phyloP scores from a whole-genome alignment of 2,797 vertebrate species.

The Iguana delicatissima region DNA sequence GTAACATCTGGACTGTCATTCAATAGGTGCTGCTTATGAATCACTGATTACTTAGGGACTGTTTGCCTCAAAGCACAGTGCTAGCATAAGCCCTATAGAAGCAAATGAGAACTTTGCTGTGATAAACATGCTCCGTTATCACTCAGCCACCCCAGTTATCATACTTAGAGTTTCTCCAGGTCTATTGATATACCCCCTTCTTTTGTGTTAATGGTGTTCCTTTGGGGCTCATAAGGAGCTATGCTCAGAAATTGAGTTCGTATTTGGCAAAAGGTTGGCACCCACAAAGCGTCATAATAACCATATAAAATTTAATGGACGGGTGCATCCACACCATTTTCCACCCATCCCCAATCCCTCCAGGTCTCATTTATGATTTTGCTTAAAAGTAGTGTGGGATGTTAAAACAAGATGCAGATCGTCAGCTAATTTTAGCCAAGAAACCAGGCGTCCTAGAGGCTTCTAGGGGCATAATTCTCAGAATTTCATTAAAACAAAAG shows the following conservation, averaged over 20 bases:
- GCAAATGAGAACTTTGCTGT: neutral
- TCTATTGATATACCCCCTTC: neutral
- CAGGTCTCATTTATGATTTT: too few species aligned
- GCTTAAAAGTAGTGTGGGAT: too few species aligned
- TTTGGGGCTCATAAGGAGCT: neutral
- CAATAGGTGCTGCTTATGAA: neutral
- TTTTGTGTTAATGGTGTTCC: neutral
- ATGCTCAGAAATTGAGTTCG: neutral
- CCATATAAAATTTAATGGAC: too few species aligned
- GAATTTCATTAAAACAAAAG: too few species aligned
- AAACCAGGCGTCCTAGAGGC: too few species aligned
- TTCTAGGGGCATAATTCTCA: too few species aligned
- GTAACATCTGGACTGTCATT: neutral
- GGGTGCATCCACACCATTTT: too few species aligned
- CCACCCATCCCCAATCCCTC: too few species aligned
- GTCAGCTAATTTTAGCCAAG: too few species aligned
- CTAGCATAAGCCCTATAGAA: neutral
- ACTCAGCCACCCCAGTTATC: neutral
- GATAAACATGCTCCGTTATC: too few species aligned
- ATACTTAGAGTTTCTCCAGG: neutral
- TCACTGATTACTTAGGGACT: neutral
- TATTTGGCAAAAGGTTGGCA: neutral
- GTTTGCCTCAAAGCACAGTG: slow-evolving; percentile 8
- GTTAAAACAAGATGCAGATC: too few species aligned
- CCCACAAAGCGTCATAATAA: neutral